Conservation (phyloP, 2,888 invertebrate genomes). For the Nipponacmea schrenckii region DNA sequence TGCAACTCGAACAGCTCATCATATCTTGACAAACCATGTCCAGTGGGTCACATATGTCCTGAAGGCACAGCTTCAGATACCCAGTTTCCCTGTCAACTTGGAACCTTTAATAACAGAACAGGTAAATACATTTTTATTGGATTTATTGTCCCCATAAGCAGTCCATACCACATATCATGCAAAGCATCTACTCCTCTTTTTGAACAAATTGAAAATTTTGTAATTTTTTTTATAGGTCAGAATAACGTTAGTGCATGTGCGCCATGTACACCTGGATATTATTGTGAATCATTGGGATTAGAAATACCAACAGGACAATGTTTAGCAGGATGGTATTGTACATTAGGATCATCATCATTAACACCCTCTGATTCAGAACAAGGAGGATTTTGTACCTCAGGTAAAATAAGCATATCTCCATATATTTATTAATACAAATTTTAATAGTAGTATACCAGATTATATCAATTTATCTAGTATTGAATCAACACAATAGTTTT, state of each 20-base stretch:
- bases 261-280: conserved; percentile 53
- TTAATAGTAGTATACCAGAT: too few species aligned
- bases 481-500: too few species aligned
- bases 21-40: conserved; percentile 57
- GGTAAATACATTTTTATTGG: conserved; percentile 36
- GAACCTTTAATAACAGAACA: conserved; percentile 63
- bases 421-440: background rate
- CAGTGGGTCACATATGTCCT: conserved; percentile 62
- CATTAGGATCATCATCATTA: conserved; percentile 48
- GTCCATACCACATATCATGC: too few species aligned
- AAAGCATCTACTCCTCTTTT: too few species aligned
- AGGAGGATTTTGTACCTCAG: conserved; percentile 61
- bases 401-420: conserved; percentile 27
- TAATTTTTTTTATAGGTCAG: conserved; percentile 41
- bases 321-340: conserved; percentile 60
- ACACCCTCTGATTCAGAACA: conserved; percentile 54
- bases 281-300: conserved; percentile 53
- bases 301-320: conserved; percentile 48
- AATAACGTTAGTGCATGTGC: conserved; percentile 46
- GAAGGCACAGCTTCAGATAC: conserved; percentile 45
- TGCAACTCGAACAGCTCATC: conserved; percentile 53
- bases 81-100: conserved; percentile 54
- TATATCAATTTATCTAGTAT: too few species aligned
- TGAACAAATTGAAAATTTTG: too few species aligned
- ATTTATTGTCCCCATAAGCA: background rate